These are phyloP conservation scores for Lateolabrax maculatus DNA, from an alignment of 2,797 vertebrate genomes.

Conservation along the genomic window DNA sequence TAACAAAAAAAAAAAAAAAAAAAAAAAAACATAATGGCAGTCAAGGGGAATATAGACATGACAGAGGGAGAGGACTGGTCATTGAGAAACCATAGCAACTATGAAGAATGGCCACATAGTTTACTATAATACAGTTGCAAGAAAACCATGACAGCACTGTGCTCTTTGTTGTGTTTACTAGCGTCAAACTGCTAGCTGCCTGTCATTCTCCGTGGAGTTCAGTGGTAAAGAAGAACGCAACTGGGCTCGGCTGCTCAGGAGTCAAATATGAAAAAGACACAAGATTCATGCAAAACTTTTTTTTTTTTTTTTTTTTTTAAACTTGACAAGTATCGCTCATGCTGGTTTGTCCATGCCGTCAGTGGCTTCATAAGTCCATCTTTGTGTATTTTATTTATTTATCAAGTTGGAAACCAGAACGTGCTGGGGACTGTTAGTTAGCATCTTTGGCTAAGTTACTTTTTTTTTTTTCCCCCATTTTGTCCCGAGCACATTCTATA, in stretches of 20 bases:
- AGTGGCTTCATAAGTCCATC: constrained; percentile 71
- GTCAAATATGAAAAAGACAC: constrained; percentile 81
- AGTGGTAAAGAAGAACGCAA: constrained; percentile 72
- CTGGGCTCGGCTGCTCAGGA: constrained; percentile 70
- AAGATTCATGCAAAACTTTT: constrained; percentile 82
- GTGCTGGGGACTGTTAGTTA: constrained; percentile 71
- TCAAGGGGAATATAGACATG: constrained; percentile 79
- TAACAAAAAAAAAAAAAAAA: too few relatives aligned
- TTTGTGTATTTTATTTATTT: constrained; percentile 61
- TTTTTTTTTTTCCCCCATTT: constrained; percentile 14
- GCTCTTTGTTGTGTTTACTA: constrained; percentile 69
- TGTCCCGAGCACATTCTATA: constrained; percentile 71
- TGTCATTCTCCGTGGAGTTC: constrained; percentile 52
- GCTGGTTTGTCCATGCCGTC: constrained; percentile 83
- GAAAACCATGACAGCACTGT: constrained; percentile 75
- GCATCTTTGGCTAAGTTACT: constrained; percentile 78
- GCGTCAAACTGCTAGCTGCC: constrained; percentile 70
- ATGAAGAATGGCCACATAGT: constrained; percentile 78
- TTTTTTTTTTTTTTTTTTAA: constrained; percentile 50
- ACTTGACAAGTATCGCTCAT: constrained; percentile 80
- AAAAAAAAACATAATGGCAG: constrained; percentile 86
- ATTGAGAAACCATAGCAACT: constrained; percentile 81
- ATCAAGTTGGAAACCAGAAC: constrained; percentile 64
- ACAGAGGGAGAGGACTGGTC: constrained; percentile 70
- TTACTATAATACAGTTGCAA: constrained; percentile 80